A percentile compares a stretch with the other conserved stretches of the same genome.
These are phyloP conservation scores for Scrobipalpa costella DNA, from an alignment of 2,888 invertebrate genomes.

Conservation along the genomic window DNA sequence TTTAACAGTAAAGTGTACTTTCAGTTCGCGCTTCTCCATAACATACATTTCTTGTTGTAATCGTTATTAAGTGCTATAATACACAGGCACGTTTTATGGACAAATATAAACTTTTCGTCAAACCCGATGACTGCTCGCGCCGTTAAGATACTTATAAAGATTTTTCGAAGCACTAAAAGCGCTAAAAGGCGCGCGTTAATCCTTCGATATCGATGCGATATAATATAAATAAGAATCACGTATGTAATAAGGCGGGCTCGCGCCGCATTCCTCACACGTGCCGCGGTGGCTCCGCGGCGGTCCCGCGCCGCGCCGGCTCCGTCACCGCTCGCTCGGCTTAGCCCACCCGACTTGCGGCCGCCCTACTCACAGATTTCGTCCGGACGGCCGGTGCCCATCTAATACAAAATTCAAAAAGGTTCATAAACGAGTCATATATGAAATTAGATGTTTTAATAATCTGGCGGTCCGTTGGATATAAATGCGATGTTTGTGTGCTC, in stretches of 20 bases:
- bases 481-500: conserved; percentile 17
- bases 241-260: conserved; percentile 73
- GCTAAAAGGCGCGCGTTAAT: conserved; percentile 69
- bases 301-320: conserved; percentile 28
- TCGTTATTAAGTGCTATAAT: conserved; percentile 7
- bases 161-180: conserved; percentile 54
- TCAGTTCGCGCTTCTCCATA: not conserved
- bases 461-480: conserved; percentile 17
- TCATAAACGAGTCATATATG: conserved; percentile 24
- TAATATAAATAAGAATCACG: conserved; percentile 81
- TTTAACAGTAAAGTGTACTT: conserved; percentile 9
- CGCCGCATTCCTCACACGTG: conserved; percentile 76
- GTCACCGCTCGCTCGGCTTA: conserved; percentile 49
- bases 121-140: not conserved
- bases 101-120: conserved; percentile 7
- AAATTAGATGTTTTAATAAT: conserved; percentile 24
- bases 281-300: conserved; percentile 55
- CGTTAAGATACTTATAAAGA: conserved; percentile 58
- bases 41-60: not conserved
- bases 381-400: conserved; percentile 21
- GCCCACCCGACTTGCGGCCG: conserved; percentile 62
- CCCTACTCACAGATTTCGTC: conserved; percentile 46
- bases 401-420: conserved; percentile 30
- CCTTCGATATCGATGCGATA: conserved; percentile 67
- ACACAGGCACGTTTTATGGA: not conserved